Base-by-base conservation (phyloP, 2,888 invertebrate genomes). In the Lycophotia porphyrea region DNA sequence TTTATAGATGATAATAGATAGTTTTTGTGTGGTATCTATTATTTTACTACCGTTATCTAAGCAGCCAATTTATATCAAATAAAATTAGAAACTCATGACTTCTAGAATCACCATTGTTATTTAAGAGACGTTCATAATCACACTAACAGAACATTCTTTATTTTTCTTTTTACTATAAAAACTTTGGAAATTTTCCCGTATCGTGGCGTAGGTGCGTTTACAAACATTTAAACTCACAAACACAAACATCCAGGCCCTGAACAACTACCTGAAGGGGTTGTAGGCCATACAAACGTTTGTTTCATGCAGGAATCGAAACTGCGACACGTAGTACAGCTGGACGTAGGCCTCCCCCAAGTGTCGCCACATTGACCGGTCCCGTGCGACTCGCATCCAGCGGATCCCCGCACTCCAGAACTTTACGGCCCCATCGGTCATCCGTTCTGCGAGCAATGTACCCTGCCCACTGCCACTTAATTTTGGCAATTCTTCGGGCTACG, bases 51-150 rank as follows among this genome's bases (percentile, higher is more conserved):
- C 13, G 49, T 64, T 55, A 39, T 55, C 42, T 36, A 42, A 21
- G 52, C 18, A 44, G 24, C 21, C 3, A 1, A 1, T 42, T 18
- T 31, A 27, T 9, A 2, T 34, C 4, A 49, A 18, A 7, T 15
- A 3, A 47, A 27, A 76, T 80, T 24, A 49, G 13, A 58, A 80
- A 27, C 1, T 58, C 18, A 27, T 39, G 13, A 55, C 7, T 34
- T 44, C 3, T 18, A 11, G n/a, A 44, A 61, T 36, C 61, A 60
- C 21, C 11, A 9, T 24, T 21, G 21, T 21, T 24, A 36, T 36
- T 21, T 24, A 34, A 34, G 5, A 24, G 5, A 60, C 58, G 31
- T 58, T 58, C 58, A 60, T 21, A 60, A 60, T 34, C 34, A 60
- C 4, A 11, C 0, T 3, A 9, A 34, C 0, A 60, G 9, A 8